phyloP scores from a whole-genome alignment of 2,797 vertebrate genomes.

The Cryptoblepharus egeriae region DNA sequence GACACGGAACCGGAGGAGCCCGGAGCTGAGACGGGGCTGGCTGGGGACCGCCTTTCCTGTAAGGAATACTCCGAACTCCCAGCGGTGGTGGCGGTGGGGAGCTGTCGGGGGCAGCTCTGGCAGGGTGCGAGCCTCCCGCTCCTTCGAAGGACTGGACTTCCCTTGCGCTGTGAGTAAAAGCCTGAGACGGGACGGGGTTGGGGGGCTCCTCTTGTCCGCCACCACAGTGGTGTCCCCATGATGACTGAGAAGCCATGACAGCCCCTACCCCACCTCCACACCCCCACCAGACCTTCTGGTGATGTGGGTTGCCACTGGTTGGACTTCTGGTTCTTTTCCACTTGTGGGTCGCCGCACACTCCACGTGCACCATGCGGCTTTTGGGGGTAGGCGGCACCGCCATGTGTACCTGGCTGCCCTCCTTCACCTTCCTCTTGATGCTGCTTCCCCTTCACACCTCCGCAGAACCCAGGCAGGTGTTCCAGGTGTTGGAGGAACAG shows the following conservation, averaged over 20 bases:
- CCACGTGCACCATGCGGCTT: constrained; percentile 49
- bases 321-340: too few relatives aligned
- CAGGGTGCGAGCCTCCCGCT: constrained; percentile 9
- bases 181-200: too few relatives aligned
- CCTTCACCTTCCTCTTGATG: constrained; percentile 76
- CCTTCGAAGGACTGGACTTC: background rate
- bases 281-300: background rate
- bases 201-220: too few relatives aligned
- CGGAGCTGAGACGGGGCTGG: background rate
- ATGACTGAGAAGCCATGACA: background rate
- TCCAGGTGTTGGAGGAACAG: constrained; percentile 94
- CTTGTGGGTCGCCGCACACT: background rate
- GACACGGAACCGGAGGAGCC: background rate
- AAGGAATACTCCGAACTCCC: too few relatives aligned
- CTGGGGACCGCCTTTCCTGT: too few relatives aligned
- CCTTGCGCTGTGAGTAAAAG: background rate
- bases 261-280: background rate
- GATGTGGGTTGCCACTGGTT: background rate
- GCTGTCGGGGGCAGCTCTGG: too few relatives aligned
- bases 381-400: constrained; percentile 50
- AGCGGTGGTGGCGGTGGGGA: background rate
- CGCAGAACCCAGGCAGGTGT: constrained; percentile 93
- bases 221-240: background rate
- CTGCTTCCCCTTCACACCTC: constrained; percentile 79
- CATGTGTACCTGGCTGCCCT: constrained; percentile 67